Conservation (phyloP, 2,888 invertebrate genomes). For the Athrips mouffetella region DNA sequence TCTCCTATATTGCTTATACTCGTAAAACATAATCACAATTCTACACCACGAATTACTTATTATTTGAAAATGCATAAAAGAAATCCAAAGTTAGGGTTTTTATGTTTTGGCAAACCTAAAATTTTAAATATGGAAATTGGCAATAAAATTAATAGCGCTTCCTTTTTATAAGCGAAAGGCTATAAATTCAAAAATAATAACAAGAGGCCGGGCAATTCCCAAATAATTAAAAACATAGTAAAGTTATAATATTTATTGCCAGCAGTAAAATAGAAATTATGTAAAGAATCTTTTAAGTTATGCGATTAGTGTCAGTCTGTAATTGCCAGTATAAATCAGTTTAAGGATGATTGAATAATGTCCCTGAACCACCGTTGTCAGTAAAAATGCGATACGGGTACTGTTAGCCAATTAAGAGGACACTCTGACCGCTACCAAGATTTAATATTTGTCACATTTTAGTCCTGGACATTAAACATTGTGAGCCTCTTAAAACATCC, state of each 20-base stretch:
- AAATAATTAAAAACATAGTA: constrained; percentile 4
- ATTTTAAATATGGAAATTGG: not conserved
- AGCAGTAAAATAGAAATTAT: not conserved
- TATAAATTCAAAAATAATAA: not conserved
- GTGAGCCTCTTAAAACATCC: not conserved
- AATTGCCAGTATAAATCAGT: constrained; percentile 43
- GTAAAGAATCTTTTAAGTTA: not conserved
- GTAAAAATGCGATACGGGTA: constrained; percentile 45
- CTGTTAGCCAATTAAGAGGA: constrained; percentile 57
- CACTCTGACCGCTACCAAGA: constrained; percentile 29
- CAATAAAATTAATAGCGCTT: constrained; percentile 3
- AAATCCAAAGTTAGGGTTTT: not conserved
- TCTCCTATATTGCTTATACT: no score
- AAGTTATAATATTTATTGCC: not conserved
- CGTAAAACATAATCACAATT: no score
- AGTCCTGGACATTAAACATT: constrained; percentile 13
- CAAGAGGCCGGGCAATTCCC: not conserved
- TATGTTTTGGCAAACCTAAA: not conserved
- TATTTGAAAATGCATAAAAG: not conserved
- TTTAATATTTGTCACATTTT: constrained; percentile 27
- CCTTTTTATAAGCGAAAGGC: not conserved
- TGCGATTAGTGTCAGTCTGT: constrained; percentile 38
- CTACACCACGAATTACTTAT: not conserved
- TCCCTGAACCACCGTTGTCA: constrained; percentile 39
- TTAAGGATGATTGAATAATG: constrained; percentile 43